These are phyloP conservation scores for Micrastur ruficollis DNA, from an alignment of 2,797 vertebrate genomes.

Conservation along the genomic window DNA sequence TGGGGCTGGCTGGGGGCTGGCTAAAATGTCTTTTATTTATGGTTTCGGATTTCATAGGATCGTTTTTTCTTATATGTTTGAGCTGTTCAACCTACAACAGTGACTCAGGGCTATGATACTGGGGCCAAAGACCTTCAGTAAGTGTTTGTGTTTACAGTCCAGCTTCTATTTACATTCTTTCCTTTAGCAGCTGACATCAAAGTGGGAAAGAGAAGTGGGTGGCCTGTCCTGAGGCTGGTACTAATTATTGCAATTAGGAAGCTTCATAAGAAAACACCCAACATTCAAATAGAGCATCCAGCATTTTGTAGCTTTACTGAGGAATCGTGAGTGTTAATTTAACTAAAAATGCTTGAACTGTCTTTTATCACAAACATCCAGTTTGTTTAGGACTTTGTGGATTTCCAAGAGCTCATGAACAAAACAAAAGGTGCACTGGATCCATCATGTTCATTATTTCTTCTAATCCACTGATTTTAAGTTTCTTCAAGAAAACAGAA, in stretches of 20 bases:
- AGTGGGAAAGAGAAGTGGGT: conserved; percentile 11
- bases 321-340: neutral
- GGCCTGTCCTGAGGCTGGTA: neutral
- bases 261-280: neutral
- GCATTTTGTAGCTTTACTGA: neutral
- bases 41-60: neutral
- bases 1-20: neutral
- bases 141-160: neutral
- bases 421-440: neutral
- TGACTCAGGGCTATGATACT: neutral
- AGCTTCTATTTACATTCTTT: neutral
- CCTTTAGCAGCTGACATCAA: conserved; percentile 12
- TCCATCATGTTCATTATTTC: neutral
- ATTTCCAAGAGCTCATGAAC: neutral
- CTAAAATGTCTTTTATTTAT: neutral
- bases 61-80: neutral
- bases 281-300: neutral
- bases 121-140: neutral
- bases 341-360: neutral
- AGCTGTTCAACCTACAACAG: neutral
- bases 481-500: neutral
- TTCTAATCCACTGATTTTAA: neutral
- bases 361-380: neutral
- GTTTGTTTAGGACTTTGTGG: neutral
- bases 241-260: neutral